These are phyloP conservation scores for Sialia sialis DNA, from an alignment of 2,113 vertebrate species.

Conservation along the genomic window DNA sequence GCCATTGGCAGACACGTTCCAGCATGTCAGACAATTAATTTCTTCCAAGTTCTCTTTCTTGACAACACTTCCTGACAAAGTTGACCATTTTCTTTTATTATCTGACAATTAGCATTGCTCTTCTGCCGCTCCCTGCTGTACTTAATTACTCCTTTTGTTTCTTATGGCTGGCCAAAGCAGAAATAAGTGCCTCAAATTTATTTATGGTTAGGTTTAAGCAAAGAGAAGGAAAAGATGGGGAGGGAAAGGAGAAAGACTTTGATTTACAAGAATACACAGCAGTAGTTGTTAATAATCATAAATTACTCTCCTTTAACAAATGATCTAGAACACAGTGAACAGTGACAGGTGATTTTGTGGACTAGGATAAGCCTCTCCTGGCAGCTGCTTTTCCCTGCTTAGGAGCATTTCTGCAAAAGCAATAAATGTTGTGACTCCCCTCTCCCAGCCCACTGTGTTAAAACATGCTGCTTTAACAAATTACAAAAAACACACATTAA, in stretches of 20 bases:
- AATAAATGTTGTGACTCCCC: background rate
- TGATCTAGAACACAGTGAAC: background rate
- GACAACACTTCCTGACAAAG: conserved; percentile 69
- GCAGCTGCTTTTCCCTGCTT: background rate
- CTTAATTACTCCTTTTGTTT: background rate
- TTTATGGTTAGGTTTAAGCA: background rate
- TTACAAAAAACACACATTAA: background rate
- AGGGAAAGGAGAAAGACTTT: background rate
- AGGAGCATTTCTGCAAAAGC: background rate
- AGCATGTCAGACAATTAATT: conserved; percentile 63
- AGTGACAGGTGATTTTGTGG: background rate
- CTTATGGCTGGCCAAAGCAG: background rate
- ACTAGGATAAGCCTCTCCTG: background rate
- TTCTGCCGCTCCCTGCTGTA: background rate
- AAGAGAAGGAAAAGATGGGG: background rate
- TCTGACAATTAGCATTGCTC: conserved; percentile 38
- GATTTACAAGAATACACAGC: background rate
- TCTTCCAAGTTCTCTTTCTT: conserved; percentile 70
- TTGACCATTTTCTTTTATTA: conserved; percentile 63
- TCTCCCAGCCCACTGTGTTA: background rate
- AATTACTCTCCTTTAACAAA: background rate
- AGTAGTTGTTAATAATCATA: background rate
- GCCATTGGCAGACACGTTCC: conserved; percentile 54
- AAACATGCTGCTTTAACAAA: background rate
- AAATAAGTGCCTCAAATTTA: background rate